A percentile compares a stretch with the other conserved stretches of the same genome.
These are phyloP conservation scores for Gopherus evgoodei DNA, from an alignment of 2,113 vertebrate species.

Conservation along the genomic window DNA sequence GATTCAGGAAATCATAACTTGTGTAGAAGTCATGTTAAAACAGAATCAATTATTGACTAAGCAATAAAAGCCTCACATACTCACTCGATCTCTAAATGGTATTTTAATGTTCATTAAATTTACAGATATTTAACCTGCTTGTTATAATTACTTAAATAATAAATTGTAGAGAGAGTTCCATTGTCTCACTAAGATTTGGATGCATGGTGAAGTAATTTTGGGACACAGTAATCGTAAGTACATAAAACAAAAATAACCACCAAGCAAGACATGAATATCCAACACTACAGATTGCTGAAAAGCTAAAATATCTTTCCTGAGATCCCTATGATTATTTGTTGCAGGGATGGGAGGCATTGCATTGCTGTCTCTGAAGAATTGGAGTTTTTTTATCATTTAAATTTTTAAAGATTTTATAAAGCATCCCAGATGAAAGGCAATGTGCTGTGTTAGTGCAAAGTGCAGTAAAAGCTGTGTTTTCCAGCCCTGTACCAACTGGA, in stretches of 20 bases:
- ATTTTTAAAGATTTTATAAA: neutral
- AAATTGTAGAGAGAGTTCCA: fast-evolving
- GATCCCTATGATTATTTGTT: neutral
- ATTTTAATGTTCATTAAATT: fast-evolving
- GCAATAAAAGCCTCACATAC: neutral
- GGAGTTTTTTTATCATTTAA: neutral
- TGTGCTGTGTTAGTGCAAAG: neutral
- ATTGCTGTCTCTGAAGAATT: neutral
- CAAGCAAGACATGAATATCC: fast-evolving
- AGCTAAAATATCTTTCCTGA: neutral
- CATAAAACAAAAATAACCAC: neutral
- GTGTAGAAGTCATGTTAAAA: neutral
- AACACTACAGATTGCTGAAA: neutral
- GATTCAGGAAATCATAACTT: fast-evolving
- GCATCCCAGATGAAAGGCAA: neutral
- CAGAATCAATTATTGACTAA: fast-evolving
- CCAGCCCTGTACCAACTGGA: no score
- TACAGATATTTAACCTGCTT: fast-evolving
- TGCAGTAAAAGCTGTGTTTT: no score
- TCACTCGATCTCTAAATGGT: fast-evolving
- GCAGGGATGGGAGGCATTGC: neutral
- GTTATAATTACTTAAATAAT: fast-evolving
- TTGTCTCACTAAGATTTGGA: fast-evolving
- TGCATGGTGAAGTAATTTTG: fast-evolving
- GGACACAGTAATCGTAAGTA: fast-evolving